phyloP scores from a whole-genome alignment of 2,888 invertebrate species.

The Clusia tigrina region DNA sequence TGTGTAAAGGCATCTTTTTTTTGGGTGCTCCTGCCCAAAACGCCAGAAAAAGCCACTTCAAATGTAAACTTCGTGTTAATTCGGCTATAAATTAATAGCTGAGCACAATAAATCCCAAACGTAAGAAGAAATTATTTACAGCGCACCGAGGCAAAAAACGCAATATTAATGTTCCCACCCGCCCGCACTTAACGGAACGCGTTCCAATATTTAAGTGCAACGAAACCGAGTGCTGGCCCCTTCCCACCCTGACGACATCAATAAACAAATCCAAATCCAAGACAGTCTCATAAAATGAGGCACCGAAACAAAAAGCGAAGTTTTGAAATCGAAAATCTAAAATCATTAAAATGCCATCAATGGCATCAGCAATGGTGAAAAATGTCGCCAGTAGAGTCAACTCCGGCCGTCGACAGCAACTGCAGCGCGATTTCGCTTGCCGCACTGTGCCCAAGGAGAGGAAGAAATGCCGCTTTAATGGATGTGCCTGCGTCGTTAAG shows the following conservation, averaged over 20 bases:
- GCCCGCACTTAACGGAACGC: slow-evolving; percentile 11
- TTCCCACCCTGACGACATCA: background rate
- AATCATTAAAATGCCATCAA: slow-evolving; percentile 28
- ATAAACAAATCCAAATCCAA: slow-evolving; percentile 8
- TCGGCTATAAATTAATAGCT: slow-evolving; percentile 36
- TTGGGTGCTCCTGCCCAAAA: background rate
- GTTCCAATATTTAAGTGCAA: slow-evolving; percentile 10
- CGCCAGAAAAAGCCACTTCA: background rate
- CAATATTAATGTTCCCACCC: background rate
- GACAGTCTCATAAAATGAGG: slow-evolving; percentile 20
- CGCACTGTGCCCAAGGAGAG: background rate
- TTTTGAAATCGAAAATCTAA: slow-evolving; percentile 24
- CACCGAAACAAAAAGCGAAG: background rate
- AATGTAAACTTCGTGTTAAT: slow-evolving; percentile 30
- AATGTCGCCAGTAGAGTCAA: slow-evolving; percentile 6
- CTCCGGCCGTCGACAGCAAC: slow-evolving; percentile 5
- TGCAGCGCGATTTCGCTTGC: background rate
- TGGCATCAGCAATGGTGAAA: slow-evolving; percentile 11
- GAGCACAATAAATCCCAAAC: slow-evolving; percentile 35
- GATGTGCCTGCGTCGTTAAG: slow-evolving; percentile 22
- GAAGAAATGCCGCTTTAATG: background rate
- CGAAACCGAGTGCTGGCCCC: background rate
- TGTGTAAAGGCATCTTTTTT: background rate
- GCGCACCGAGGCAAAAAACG: background rate
- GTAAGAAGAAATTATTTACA: slow-evolving; percentile 16